Evolutionary conservation across 2,888 invertebrate species (phyloP), one percentile per base, ranked within the genome.

Genomic region (Catotricha subobsoleta): DNA sequence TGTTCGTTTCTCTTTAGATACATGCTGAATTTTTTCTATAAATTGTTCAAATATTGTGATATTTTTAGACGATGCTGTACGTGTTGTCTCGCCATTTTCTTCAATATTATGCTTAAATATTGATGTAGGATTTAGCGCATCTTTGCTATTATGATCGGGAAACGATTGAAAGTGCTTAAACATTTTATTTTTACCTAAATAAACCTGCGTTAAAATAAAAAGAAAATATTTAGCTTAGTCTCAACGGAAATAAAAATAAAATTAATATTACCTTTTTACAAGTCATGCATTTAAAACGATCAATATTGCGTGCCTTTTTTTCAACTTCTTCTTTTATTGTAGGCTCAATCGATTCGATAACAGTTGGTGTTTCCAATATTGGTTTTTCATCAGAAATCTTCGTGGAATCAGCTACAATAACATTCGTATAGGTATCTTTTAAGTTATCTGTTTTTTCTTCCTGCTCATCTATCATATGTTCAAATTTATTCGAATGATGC

Each of bases 81-180:
- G 30, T 30, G 15, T 30, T 7, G 30, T n/a, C 5, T n/a, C 15
- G 12, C 30, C 4, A 15, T 13, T 30, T 12, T 15, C 4, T 30
- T n/a, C 5, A 5, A 13, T 30, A n/a, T 19, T 9, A n/a, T 40
- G 21, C 10, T 16, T 33, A 3, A 10, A 3, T 33, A 9, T 15
- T 8, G 18, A 7, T 6, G 6, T 9, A 6, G 16, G 3, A 10
- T 13, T 9, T 18, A 7, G 33, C 18, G 33, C 16, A 6, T 43
- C 19, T 33, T 47, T 44, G 50, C 56, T 55, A 40, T 39, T 42
- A 31, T 62, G 62, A 23, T 57, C 57, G 0, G 62, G 62, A 47
- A 52, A 54, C 41, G 56, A 49, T 12, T 53, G 52, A 31, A 53
- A 58, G 46, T 62, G 62, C 0, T 54, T 52, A 43, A 57, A 51